phyloP scores from a whole-genome alignment of 2,888 invertebrate species.

The Seladonia tumulorum region DNA sequence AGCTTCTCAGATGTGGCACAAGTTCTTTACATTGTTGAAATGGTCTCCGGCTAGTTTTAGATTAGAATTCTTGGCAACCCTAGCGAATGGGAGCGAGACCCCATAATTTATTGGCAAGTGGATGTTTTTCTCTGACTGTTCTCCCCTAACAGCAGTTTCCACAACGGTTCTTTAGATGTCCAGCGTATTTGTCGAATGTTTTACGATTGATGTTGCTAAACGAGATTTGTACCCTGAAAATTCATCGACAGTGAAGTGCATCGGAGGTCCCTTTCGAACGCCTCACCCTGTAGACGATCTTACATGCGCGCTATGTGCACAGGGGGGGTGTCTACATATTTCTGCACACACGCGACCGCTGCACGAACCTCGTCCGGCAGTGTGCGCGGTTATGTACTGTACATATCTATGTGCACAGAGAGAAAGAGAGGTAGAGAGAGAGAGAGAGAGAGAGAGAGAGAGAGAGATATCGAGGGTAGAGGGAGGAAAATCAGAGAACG shows the following conservation, averaged over 20 bases:
- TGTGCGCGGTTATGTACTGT: constrained; percentile 32
- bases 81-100: neutral
- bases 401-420: constrained; percentile 43
- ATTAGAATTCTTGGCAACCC: neutral
- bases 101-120: neutral
- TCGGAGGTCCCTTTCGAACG: constrained; percentile 21
- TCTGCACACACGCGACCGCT: constrained; percentile 58
- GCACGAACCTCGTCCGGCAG: constrained; percentile 36
- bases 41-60: neutral
- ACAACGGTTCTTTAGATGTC: neutral
- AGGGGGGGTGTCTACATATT: constrained; percentile 62
- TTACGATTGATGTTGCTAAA: neutral
- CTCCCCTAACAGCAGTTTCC: too few species aligned
- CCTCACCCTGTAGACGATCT: constrained; percentile 56
- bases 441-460: constrained; percentile 45
- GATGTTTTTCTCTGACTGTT: neutral
- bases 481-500: constrained; percentile 28
- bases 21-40: neutral
- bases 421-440: neutral
- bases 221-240: neutral
- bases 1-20: too few species aligned
- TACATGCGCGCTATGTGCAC: constrained; percentile 64
- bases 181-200: neutral
- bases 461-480: constrained; percentile 33
- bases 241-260: neutral